Percentiles rank a stretch among this genome's conserved stretches.
Conservation (phyloP, 1,140 invertebrate genomes). For the Drosophila watanabei region DNA sequence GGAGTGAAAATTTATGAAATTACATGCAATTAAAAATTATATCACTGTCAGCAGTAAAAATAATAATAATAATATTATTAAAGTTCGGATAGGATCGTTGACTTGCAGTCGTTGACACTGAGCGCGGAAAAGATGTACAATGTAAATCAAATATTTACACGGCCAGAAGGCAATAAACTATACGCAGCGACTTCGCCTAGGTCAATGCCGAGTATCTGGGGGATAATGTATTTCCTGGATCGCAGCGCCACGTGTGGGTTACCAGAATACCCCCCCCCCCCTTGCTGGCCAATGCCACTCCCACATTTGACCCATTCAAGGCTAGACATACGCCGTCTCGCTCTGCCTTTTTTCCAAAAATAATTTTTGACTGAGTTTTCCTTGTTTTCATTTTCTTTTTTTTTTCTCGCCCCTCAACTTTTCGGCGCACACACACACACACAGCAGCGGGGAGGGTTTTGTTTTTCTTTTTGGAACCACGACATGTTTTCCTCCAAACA, state of each 20-base stretch:
- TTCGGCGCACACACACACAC: slow-evolving; percentile 37
- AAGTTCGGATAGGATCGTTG: slow-evolving; percentile 62
- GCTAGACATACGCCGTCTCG: slow-evolving; percentile 24
- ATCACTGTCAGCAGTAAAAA: slow-evolving; percentile 62
- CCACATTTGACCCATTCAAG: slow-evolving; percentile 50
- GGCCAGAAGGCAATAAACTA: slow-evolving; percentile 60
- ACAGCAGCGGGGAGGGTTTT: slow-evolving; percentile 33
- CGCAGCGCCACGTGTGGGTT: slow-evolving; percentile 39
- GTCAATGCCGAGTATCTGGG: slow-evolving; percentile 48
- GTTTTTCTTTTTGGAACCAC: slow-evolving; percentile 52
- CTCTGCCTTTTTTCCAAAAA: slow-evolving; percentile 38
- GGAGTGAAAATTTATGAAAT: slow-evolving; percentile 73
- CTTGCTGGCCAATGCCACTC: not conserved
- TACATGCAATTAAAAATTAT: slow-evolving; percentile 79
- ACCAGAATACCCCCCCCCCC: not conserved
- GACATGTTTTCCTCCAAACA: slow-evolving; percentile 60
- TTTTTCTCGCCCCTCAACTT: slow-evolving; percentile 14
- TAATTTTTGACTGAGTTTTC: slow-evolving; percentile 53
- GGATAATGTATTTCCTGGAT: slow-evolving; percentile 47
- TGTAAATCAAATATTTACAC: slow-evolving; percentile 67
- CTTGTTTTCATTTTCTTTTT: slow-evolving; percentile 31
- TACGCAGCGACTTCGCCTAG: slow-evolving; percentile 36
- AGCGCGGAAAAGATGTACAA: slow-evolving; percentile 39
- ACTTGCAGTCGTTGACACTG: slow-evolving; percentile 76
- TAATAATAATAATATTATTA: slow-evolving; percentile 23